A percentile compares a stretch with the other conserved stretches of the same genome.
These are phyloP conservation scores for Eueides isabella DNA, from an alignment of 1,140 invertebrate species.

Conservation along the genomic window DNA sequence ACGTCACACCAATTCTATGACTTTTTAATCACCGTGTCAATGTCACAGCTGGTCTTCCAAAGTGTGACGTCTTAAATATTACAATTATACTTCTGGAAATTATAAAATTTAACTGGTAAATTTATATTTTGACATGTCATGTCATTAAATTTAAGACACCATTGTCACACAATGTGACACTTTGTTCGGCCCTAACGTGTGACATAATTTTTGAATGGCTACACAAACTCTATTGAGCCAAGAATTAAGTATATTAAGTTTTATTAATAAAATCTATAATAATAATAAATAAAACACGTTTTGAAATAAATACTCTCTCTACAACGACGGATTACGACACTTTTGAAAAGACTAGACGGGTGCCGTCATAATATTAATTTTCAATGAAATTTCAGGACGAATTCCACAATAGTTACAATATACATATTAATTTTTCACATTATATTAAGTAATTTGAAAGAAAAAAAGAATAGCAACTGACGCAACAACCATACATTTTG, in stretches of 20 bases:
- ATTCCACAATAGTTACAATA: constrained; percentile 39
- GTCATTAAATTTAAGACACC: no score
- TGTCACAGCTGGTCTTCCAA: no score
- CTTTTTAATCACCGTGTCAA: no score
- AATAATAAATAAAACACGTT: constrained; percentile 4
- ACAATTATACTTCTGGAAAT: no score
- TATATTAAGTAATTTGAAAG: neutral
- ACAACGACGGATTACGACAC: constrained; percentile 27
- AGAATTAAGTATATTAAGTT: neutral
- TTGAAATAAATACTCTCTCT: constrained; percentile 6
- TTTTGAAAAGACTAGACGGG: constrained; percentile 30
- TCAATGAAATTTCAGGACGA: constrained; percentile 48
- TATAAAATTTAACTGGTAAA: no score
- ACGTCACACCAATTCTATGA: no score
- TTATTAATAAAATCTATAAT: neutral
- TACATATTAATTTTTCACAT: constrained; percentile 25
- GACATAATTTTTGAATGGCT: no score
- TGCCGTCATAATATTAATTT: constrained; percentile 20
- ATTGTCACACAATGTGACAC: no score
- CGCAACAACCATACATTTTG: neutral
- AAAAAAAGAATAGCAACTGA: neutral
- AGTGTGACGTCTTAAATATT: no score
- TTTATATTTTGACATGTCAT: no score
- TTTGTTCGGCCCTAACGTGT: no score
- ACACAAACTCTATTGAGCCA: neutral